Percentiles rank a stretch among this genome's conserved stretches.
Evolutionary conservation across 2,888 invertebrate species (phyloP).

Genomic region (Oscheius sp.): DNA sequence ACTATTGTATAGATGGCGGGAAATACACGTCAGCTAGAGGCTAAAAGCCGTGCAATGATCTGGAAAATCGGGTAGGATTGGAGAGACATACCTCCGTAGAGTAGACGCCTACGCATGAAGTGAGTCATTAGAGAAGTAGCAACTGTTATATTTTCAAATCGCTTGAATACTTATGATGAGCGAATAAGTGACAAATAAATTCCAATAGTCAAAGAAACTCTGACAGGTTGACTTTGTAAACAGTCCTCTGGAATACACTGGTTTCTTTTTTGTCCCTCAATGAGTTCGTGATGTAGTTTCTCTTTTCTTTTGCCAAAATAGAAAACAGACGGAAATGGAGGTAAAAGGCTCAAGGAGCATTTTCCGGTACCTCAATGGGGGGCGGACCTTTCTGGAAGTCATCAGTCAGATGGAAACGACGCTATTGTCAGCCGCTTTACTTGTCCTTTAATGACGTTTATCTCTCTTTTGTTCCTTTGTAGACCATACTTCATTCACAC

Average conservation of each 20-base stretch:
- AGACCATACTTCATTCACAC: background rate
- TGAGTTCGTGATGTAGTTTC: background rate
- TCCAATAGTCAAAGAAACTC: no score
- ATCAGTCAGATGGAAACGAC: conserved; percentile 14
- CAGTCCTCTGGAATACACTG: no score
- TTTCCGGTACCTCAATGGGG: conserved; percentile 14
- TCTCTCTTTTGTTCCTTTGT: background rate
- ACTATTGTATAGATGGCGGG: background rate
- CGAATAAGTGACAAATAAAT: no score
- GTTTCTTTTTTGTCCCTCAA: background rate
- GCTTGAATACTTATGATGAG: background rate
- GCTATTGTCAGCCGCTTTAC: conserved; percentile 2
- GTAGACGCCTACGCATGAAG: no score
- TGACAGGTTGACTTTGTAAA: no score
- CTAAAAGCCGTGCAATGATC: conserved; percentile 24
- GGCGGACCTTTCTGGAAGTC: conserved; percentile 11
- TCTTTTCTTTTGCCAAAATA: background rate
- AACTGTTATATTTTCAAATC: background rate
- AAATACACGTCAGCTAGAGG: conserved; percentile 10
- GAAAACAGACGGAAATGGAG: conserved; percentile 17
- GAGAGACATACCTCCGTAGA: no score
- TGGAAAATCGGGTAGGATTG: conserved; percentile 14
- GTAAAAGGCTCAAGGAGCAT: background rate
- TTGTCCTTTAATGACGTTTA: background rate
- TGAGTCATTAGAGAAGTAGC: no score